Evolutionary conservation across 2,113 vertebrate genomes (phyloP), one percentile per base, ranked within the genome.

Genomic region (Proterorhinus semilunaris): DNA sequence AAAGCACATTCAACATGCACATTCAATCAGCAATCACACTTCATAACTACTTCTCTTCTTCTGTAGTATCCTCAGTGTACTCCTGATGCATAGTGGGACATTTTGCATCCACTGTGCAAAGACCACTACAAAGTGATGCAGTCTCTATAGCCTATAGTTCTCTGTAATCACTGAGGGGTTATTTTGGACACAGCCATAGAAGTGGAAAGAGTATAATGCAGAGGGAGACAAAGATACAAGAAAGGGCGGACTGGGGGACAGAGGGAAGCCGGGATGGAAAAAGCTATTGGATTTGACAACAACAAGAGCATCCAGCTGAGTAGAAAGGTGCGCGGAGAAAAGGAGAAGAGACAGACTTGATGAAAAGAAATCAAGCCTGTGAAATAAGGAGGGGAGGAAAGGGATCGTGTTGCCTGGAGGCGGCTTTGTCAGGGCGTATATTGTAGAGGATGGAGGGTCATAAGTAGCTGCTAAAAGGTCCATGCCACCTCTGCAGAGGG

Each of bases 401-500:
- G 65, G 59, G 69, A 51, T 55, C 51, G 27, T 61, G 79, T 86
- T 80, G 76, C 83, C 67, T 64, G 75, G 75, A 80, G 79, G 62
- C 68, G 42, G 13, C 58, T 68, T 81, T 67, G 75, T 80, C 74
- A 76, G 81, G 81, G 76, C 75, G 79, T 79, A 84, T 80, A 81
- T 85, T 88, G 78, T 76, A 51, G 69, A 47, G 71, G 74, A 78
- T 67, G 59, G 78, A 88, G 85, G 80, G 79, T 87, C 84, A 85
- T 91, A 86, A 90, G 87, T 81, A 86, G 84, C 75, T 80, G 86
- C 90, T 87, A 90, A 90, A 86, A 90, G 81, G 88, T 82, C 90
- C 87, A 82, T 89, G 84, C 84, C 88, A 90, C 86, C 85, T 88
- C 78, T 74, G 62, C 72, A 88, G 87, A 83, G 86, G 17, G 43